These are phyloP conservation scores for Perccottus glenii DNA, from an alignment of 2,113 vertebrate genomes.

Conservation along the genomic window DNA sequence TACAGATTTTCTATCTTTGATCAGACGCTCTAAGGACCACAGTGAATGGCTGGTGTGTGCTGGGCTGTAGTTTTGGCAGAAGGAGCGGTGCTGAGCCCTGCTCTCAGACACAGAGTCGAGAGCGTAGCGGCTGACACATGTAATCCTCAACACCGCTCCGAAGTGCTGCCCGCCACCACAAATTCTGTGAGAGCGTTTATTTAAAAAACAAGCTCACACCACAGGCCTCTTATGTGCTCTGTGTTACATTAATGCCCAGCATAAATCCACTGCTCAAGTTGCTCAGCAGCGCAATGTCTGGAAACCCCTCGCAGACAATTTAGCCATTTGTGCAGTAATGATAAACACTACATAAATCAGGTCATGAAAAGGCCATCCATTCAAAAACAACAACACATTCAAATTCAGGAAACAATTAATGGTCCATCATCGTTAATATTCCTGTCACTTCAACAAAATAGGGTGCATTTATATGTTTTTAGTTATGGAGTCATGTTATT, in stretches of 20 bases:
- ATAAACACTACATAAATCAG: conserved; percentile 26
- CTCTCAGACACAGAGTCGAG: conserved; percentile 27
- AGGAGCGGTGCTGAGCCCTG: conserved; percentile 11
- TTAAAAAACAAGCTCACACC: conserved; percentile 72
- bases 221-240: conserved; percentile 61
- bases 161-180: conserved; percentile 66
- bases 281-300: conserved; percentile 20
- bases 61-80: conserved; percentile 47
- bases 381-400: not conserved
- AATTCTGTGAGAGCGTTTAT: conserved; percentile 59
- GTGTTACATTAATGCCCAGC: conserved; percentile 54
- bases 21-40: conserved; percentile 40
- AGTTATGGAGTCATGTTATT: too few species aligned
- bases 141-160: conserved; percentile 68
- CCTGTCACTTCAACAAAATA: not conserved
- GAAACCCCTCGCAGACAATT: conserved; percentile 28
- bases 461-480: not conserved
- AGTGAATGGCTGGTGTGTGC: conserved; percentile 50
- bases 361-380: not conserved
- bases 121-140: conserved; percentile 63
- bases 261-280: conserved; percentile 45
- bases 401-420: conserved; percentile 17
- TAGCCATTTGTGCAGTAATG: conserved; percentile 8
- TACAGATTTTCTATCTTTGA: conserved; percentile 53
- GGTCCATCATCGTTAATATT: conserved; percentile 31